A percentile compares a stretch with the other conserved stretches of the same genome.
Evolutionary conservation across 2,888 invertebrate genomes (phyloP).

Genomic region (Hydraecia micacea): DNA sequence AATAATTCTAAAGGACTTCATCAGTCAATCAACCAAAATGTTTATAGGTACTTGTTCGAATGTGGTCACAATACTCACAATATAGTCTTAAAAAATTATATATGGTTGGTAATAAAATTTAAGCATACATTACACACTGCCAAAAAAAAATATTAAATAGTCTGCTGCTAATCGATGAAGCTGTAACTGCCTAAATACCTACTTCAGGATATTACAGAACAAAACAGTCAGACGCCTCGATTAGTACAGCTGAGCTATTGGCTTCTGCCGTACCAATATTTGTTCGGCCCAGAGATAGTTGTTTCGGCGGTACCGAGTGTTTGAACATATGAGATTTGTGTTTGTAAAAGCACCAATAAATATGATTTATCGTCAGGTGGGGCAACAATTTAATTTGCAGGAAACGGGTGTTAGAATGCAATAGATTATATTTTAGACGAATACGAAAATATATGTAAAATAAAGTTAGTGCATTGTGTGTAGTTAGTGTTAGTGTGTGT

Average conservation of each 20-base stretch:
- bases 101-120: not conserved
- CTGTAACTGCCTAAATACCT: not conserved
- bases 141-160: no score
- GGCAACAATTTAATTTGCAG: not conserved
- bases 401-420: not conserved
- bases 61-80: not conserved
- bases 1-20: not conserved
- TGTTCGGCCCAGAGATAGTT: constrained; percentile 1
- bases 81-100: not conserved
- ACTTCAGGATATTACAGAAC: not conserved
- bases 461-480: no score
- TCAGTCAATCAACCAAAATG: no score
- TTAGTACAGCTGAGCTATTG: not conserved
- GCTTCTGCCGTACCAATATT: constrained; percentile 19
- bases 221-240: not conserved
- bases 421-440: constrained; percentile 1
- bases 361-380: not conserved
- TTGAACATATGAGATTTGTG: constrained; percentile 15
- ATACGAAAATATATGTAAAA: not conserved
- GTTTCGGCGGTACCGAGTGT: constrained; percentile 5
- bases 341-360: constrained; percentile 11
- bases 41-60: not conserved
- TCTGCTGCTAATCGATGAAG: not conserved
- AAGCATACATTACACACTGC: not conserved
- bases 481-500: no score